Base-by-base conservation (phyloP, 2,888 invertebrate genomes). In the Lissonota sp. region DNA sequence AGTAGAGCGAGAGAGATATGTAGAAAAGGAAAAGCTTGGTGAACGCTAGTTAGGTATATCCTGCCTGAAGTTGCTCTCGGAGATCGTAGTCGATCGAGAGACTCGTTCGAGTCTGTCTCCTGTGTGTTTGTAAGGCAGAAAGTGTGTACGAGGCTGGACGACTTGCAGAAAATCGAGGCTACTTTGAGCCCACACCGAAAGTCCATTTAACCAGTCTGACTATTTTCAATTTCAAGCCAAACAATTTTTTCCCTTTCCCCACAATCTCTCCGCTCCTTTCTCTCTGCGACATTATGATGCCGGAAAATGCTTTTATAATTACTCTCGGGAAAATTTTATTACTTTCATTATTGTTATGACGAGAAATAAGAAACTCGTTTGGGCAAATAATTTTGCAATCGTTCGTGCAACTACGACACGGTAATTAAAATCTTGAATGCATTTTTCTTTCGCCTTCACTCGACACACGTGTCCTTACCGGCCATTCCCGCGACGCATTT, bases 131-230 rank as follows among this genome's bases (percentile, higher is more conserved):
- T 64, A 42, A 49, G 58, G 16, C 16, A 49, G 12, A 12, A 12
- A 46, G 66, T 46, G 64, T 74, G 64, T 8, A 66, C 39, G 46
- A 74, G 4, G 7, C 44, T 12, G 51, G 80, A 80, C 80, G 73
- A 77, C 77, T 80, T 77, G 64, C 73, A 60, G 80, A 77, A 77
- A 80, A 80, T 77, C 69, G 69, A 57, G 73, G 60, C 64, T 63
- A 73, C 69, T 70, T 80, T 80, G 77, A 77, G 80, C 80, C 80
- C 80, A 80, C 80, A 73, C 73, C 80, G 73, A 80, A 80, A 77
- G 69, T 80, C 77, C 80, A 80, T 77, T 80, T 70, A 80, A 60
- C 63, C 69, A 66, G 10, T 16, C 51, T 69, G 77, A 77, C 69
- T 73, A 26, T 73, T 80, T 77, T 77, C 60, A 77, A 80, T 80